Evolutionary conservation across 2,888 invertebrate genomes (phyloP), one percentile per base, ranked within the genome.

Genomic region (Latrodectus hesperus): DNA sequence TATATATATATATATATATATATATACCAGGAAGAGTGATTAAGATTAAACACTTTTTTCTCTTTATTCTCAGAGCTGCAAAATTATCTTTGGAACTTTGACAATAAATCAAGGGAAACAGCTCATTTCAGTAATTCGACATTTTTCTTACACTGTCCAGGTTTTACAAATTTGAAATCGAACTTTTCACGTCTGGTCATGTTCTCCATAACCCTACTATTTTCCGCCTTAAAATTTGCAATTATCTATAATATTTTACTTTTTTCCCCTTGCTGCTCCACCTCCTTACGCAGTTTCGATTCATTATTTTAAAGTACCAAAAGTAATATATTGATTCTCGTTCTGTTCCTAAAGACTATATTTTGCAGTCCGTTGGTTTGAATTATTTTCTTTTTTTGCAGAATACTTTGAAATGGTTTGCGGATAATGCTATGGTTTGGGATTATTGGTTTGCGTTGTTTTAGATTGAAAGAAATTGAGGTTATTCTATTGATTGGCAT

Each of bases 101-200:
- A 17, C 67, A 68, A 68, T 68, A 26, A 68, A 68, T 22, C 60
- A 60, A 9, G 16, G 6, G 12, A 26, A 22, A 65, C 65, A 82
- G 73, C 49, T 75, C 67, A 82, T 68, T 74, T 75, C 74, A 26
- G n/a, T 77, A 51, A 64, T 26, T 68, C 60, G 6, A n/a, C 38
- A 55, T 38, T 65, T 52, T 38, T 11, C 67, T 22, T 49, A 55
- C 82, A 53, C 22, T 64, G 38, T 64, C 49, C n/a, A 60, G 52
- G 17, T 60, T 71, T 64, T 70, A 52, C 52, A 76, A 76, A 71
- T 64, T 75, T 17, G 76, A 84, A 84, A 84, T 84, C 83, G 83
- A 77, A 77, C 83, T 17, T n/a, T 17, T n/a, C 14, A n/a, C 71
- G 80, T 73, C 73, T 73, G 80, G 71, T 8, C 68, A 10, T 14